phyloP scores from a whole-genome alignment of 2,113 vertebrate species.

The Phasianus colchicus region DNA sequence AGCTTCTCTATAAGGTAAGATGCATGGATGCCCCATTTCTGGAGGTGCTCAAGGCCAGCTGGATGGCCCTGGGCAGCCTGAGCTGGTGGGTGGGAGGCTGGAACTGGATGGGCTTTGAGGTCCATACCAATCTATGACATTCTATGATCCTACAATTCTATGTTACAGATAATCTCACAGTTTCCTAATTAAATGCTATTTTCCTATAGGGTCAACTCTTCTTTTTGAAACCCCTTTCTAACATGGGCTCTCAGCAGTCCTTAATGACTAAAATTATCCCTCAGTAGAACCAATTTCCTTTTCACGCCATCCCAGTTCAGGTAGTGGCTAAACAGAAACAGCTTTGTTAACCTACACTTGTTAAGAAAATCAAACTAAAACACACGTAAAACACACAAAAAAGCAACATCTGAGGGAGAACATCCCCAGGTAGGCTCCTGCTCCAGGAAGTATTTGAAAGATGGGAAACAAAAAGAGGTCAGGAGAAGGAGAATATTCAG shows the following conservation, averaged over 20 bases:
- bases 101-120: too few relatives aligned
- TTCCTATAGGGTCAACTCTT: background rate
- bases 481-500: background rate
- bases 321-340: slow-evolving; percentile 52
- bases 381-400: background rate
- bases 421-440: background rate
- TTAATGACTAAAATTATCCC: slow-evolving; percentile 5
- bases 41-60: too few relatives aligned
- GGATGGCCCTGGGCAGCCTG: too few relatives aligned
- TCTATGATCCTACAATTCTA: too few relatives aligned
- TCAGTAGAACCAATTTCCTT: slow-evolving; percentile 18
- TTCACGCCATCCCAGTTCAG: background rate
- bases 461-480: background rate
- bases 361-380: slow-evolving; percentile 13
- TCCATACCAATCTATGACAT: too few relatives aligned
- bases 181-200: background rate
- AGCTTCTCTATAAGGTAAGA: background rate
- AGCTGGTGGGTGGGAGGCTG: too few relatives aligned
- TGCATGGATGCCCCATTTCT: background rate
- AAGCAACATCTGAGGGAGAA: background rate
- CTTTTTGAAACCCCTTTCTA: background rate
- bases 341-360: background rate
- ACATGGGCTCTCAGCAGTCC: background rate
- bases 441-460: slow-evolving; percentile 4
- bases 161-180: background rate